Percentiles rank a stretch among this genome's conserved stretches.
These are phyloP conservation scores for Parauchenoglanis punctatus DNA, from an alignment of 2,797 vertebrate genomes.

Conservation along the genomic window DNA sequence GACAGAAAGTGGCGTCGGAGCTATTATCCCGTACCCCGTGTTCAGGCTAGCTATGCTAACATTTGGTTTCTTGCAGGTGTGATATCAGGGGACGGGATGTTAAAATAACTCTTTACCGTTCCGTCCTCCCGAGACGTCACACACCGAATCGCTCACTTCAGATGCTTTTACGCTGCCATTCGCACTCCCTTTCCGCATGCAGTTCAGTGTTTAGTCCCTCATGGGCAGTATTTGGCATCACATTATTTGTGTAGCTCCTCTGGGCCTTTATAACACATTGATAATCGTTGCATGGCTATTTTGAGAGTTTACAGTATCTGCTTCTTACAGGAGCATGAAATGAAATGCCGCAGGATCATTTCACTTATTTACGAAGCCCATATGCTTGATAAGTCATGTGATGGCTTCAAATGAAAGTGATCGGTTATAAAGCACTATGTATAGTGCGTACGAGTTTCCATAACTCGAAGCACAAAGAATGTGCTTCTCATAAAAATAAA, in stretches of 20 bases:
- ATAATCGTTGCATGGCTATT: background rate
- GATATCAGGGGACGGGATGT: background rate
- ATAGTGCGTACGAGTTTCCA: background rate
- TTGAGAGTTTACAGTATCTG: background rate
- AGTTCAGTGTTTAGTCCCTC: background rate
- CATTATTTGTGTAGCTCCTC: background rate
- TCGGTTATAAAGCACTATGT: background rate
- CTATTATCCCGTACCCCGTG: no score
- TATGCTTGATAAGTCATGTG: background rate
- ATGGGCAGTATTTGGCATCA: background rate
- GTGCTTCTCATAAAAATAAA: background rate
- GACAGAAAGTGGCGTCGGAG: background rate
- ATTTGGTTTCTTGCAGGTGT: background rate
- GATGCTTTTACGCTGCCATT: background rate
- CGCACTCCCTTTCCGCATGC: background rate
- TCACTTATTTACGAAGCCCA: background rate
- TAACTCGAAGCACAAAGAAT: background rate
- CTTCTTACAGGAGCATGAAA: background rate
- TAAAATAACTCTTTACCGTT: conserved; percentile 6
- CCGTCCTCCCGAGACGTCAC: background rate
- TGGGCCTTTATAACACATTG: background rate
- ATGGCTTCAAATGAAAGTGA: background rate
- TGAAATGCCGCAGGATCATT: background rate
- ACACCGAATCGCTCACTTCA: background rate
- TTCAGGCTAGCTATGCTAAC: background rate